Evolutionary conservation across 1,140 invertebrate species (phyloP), one percentile per base, ranked within the genome.

Genomic region (Drosophila nannoptera): DNA sequence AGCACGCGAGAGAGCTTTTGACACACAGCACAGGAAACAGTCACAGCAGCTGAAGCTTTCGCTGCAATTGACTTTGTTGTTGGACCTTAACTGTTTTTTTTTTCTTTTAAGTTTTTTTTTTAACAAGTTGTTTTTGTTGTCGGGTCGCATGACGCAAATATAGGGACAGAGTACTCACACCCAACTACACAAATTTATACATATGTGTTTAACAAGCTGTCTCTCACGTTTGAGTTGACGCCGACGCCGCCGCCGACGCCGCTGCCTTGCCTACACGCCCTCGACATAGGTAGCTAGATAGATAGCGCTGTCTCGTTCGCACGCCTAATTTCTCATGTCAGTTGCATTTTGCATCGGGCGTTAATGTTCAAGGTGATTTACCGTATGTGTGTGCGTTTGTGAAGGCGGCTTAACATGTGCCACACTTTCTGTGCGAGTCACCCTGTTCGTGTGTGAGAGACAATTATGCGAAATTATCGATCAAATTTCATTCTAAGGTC

Each of bases 401-500:
- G 40, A 65, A 32, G 54, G 58, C 69, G 68, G 56, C 45, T 71
- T 66, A 48, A 31, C 62, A 70, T 83, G 78, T 82, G 80, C 78
- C 80, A 78, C 63, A 75, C 62, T 59, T 64, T 54, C 48, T 32
- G 36, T 29, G 32, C 62, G 45, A 71, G 55, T 62, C 65, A 48
- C 16, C 29, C 36, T 67, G 50, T 53, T 31, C 61, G n/a, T 46
- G 35, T 14, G n/a, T 32, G 49, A 52, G 49, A 42, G 72, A 65
- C 78, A 87, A 84, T 87, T 87, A 87, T 87, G 84, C 75, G 84
- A 87, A 87, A 87, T 81, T 87, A 87, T 87, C 84, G 84, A 87
- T 87, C 78, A 87, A 84, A 86, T 86, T 77, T 74, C 61, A 40
- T 58, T 71, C 49, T 86, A 86, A 87, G 84, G 83, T 87, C 84